phyloP scores from a whole-genome alignment of 92 coral and sea anemone species.

The Montipora capitata region DNA sequence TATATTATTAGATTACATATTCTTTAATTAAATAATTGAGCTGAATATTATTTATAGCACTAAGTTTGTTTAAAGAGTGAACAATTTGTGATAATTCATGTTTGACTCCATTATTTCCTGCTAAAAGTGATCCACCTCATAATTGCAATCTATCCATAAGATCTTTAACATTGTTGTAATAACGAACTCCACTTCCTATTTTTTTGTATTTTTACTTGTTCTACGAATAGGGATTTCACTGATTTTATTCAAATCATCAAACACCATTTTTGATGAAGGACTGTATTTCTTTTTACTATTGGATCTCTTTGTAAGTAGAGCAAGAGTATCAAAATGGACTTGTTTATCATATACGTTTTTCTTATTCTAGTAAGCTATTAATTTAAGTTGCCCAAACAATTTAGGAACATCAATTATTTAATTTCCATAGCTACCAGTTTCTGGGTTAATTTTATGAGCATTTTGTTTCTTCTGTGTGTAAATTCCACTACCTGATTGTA shows the following conservation, averaged over 20 bases:
- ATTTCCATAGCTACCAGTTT: conserved; percentile 27
- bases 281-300: conserved; percentile 7
- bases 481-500: conserved; percentile 14
- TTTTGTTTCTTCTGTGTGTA: conserved; percentile 61
- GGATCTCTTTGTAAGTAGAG: background rate
- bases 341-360: conserved; percentile 26
- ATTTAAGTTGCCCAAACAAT: conserved; percentile 25
- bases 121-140: conserved; percentile 5
- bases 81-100: conserved; percentile 19
- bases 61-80: conserved; percentile 13
- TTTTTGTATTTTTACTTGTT: conserved; percentile 45
- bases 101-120: conserved; percentile 32
- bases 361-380: conserved; percentile 17
- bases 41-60: background rate
- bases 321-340: conserved; percentile 32
- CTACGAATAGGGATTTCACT: conserved; percentile 55
- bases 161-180: conserved; percentile 40
- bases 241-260: background rate
- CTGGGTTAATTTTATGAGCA: conserved; percentile 24
- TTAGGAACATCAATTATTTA: conserved; percentile 47
- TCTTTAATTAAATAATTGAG: conserved; percentile 10
- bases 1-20: conserved; percentile 24
- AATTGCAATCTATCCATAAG: conserved; percentile 3
- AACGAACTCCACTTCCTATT: conserved; percentile 35
- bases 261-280: background rate